Evolutionary conservation across 2,888 invertebrate species (phyloP).

Genomic region (Desoria tigrina): DNA sequence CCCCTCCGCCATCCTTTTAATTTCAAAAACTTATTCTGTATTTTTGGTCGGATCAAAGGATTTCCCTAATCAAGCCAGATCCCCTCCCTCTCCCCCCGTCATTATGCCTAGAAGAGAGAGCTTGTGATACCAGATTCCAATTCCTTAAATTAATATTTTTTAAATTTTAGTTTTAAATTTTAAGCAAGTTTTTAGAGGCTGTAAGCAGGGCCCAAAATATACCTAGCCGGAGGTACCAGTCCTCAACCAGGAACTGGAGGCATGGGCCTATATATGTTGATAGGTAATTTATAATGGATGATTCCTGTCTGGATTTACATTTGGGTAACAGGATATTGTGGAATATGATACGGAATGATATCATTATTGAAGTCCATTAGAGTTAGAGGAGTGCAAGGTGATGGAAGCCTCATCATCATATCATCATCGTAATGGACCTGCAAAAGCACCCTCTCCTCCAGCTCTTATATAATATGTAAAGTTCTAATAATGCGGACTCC

Average conservation of each 20-base stretch:
- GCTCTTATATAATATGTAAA: background rate
- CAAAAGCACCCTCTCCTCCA: background rate
- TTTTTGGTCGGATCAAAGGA: conserved; percentile 27
- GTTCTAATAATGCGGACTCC: too few relatives aligned
- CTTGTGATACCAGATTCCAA: too few relatives aligned
- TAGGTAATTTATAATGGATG: conserved; percentile 12
- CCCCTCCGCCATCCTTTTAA: conserved; percentile 22
- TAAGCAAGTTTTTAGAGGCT: too few relatives aligned
- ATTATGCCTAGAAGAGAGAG: too few relatives aligned
- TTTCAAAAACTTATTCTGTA: conserved; percentile 21
- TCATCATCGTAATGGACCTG: background rate
- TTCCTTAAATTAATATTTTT: too few relatives aligned
- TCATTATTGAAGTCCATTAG: conserved; percentile 22
- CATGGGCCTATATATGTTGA: too few relatives aligned
- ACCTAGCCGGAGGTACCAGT: too few relatives aligned
- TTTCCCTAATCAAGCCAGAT: conserved; percentile 1
- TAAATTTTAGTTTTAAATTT: too few relatives aligned
- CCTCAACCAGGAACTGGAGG: too few relatives aligned
- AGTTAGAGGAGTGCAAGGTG: background rate
- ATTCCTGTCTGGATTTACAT: conserved; percentile 6
- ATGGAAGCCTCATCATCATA: background rate
- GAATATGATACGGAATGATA: conserved; percentile 15
- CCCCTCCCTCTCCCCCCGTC: background rate
- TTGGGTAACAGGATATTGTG: conserved; percentile 19
- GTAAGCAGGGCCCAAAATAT: too few relatives aligned